Evolutionary conservation across 2,888 invertebrate genomes (phyloP), one percentile per base, ranked within the genome.

Genomic region (Drosophila fulvimacula): DNA sequence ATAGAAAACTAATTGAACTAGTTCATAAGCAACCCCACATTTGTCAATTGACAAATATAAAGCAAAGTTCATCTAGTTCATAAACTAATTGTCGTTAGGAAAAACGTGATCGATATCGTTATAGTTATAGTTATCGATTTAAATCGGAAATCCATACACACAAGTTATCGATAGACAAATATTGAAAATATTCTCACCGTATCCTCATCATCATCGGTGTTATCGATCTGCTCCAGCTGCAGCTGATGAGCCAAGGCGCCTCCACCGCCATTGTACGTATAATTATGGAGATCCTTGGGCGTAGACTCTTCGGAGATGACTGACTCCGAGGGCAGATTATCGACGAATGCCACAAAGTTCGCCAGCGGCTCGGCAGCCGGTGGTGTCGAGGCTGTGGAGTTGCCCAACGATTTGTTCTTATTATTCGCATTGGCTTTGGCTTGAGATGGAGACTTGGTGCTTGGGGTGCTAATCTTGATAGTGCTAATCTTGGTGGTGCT

Each of bases 301-400:
- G 90, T 90, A 15, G 92, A 92, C 79, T 92, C 92, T 46, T 92
- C 90, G 9, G 92, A 92, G 27, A 92, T 90, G 17, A 92, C 88
- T 27, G 92, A 92, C 57, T 91, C 92, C 19, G 92, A 90, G 34
- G 91, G 84, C 66, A 92, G 75, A 66, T 90, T 91, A 39, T 92
- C 91, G 11, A 91, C 90, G 34, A 92, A 91, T 32, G 85, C 89
- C 19, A 85, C 88, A 70, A 91, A 91, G 44, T 68, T 67, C 48
- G 11, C 10, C 30, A n/a, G 21, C 15, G 56, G 38, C 48, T 58
- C 59, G 5, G 21, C 34, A 17, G 51, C 13, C 11, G 13, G 21
- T 2, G 52, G 46, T 17, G 59, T 19, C 41, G 61, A 1, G 39
- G 63, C 34, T 21, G n/a, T 15, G 10, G 21, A 41, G 39, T 49